These are phyloP conservation scores for Acanthiza pusilla DNA, from an alignment of 2,797 vertebrate genomes.

Conservation along the genomic window DNA sequence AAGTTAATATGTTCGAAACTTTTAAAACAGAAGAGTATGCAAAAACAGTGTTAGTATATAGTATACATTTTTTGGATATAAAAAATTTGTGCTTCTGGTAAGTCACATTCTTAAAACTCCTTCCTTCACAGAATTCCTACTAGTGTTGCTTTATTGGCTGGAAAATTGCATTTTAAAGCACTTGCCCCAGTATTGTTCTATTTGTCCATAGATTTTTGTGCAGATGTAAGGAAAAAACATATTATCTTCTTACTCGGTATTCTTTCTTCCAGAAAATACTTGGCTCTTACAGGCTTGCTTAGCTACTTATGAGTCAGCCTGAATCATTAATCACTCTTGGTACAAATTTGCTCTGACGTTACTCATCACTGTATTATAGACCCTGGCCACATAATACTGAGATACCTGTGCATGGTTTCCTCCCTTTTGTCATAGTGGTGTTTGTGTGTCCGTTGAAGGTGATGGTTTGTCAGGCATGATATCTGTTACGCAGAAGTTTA, in stretches of 20 bases:
- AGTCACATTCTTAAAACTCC: conserved; percentile 60
- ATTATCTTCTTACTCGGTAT: background rate
- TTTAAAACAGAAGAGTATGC: conserved; percentile 48
- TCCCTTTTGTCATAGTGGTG: conserved; percentile 64
- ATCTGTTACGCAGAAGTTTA: conserved; percentile 43
- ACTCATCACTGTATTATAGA: conserved; percentile 70
- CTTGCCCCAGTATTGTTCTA: conserved; percentile 11
- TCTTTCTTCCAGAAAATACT: background rate
- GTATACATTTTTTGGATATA: conserved; percentile 53
- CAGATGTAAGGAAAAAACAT: background rate
- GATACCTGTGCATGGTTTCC: conserved; percentile 73
- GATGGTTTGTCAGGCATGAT: conserved; percentile 68
- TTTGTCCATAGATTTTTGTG: background rate
- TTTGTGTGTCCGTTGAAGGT: conserved; percentile 65
- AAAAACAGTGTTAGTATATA: conserved; percentile 68
- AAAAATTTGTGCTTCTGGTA: conserved; percentile 59
- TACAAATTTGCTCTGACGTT: conserved; percentile 29
- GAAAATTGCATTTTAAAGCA: conserved; percentile 57
- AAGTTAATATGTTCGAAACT: conserved; percentile 44
- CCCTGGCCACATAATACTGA: conserved; percentile 53
- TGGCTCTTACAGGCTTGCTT: conserved; percentile 47
- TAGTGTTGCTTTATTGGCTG: conserved; percentile 40
- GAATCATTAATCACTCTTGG: conserved; percentile 20
- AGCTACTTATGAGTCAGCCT: conserved; percentile 18
- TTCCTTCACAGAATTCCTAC: conserved; percentile 46